Evolutionary conservation across 92 coral and sea anemone species (phyloP), one percentile per base, ranked within the genome.

Genomic region (Heliopora coerulea): DNA sequence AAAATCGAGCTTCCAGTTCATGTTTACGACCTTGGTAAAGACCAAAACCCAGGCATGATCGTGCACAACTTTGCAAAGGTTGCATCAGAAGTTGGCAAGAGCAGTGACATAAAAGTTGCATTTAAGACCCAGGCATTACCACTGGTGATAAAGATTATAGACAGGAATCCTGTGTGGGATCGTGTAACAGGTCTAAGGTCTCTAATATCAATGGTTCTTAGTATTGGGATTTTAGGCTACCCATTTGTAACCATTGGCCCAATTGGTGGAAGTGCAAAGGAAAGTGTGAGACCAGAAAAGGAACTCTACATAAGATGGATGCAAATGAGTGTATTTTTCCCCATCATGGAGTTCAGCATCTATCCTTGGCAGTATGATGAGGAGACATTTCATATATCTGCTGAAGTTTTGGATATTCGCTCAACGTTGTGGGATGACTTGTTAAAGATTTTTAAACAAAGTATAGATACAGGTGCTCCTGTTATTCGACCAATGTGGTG

Each of bases 281-380:
- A 25, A 23, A 30, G 20, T 0, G 14, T 44, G 23, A 84, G 50
- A 41, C 88, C 89, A 65, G 89, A 84, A 10, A 87, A 85, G 63
- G 96, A 90, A 54, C 85, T 90, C 4, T 90, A 78, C 59, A 81
- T 90, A 13, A 79, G 96, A 18, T 90, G 96, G 96, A 74, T 90
- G 59, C 91, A 90, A 70, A 79, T 85, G 28, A 84, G 68, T 25
- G 73, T 86, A 10, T 90, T 90, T 65, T 80, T 90, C 13, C 96
- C 96, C 17, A 73, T 91, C n/a, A 79, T 90, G 86, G 91, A 87
- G 75, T 90, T 90, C 62, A 81, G 85, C 3, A 41, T 82, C 40
- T 65, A 84, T 27, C 96, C 96, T 41, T 90, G 96, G 96, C 86
- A 88, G 30, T 84, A 84, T 72, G 96, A 87, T 59, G 76, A 49